Conservation (phyloP, 2,113 vertebrate species). For the Xyliphius kryptos region DNA sequence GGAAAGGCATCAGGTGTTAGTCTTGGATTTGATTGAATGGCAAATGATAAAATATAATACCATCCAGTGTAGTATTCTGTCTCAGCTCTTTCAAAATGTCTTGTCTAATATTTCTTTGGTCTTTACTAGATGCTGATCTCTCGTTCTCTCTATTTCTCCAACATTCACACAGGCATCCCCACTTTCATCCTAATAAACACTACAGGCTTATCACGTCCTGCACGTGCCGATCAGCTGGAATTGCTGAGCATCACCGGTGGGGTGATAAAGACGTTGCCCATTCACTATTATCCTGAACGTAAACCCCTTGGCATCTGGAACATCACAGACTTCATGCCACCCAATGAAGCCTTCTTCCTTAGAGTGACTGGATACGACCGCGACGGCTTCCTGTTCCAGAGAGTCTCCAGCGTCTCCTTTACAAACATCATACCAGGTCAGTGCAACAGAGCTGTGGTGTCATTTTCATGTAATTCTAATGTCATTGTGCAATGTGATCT, state of each 20-base stretch:
- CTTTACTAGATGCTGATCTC: too few relatives aligned
- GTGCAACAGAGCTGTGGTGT: too few relatives aligned
- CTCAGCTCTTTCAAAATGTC: too few relatives aligned
- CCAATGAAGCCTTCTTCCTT: slow-evolving; percentile 88
- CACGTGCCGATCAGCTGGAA: slow-evolving; percentile 79
- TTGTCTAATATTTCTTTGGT: too few relatives aligned
- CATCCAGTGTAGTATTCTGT: too few relatives aligned
- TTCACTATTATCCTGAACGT: slow-evolving; percentile 81
- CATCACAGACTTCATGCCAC: slow-evolving; percentile 89
- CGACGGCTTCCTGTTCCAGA: slow-evolving; percentile 82
- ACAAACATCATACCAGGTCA: slow-evolving; percentile 87
- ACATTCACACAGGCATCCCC: slow-evolving; percentile 73
- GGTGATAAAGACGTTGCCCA: slow-evolving; percentile 81
- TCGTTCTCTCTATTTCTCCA: not conserved
- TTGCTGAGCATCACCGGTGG: slow-evolving; percentile 78
- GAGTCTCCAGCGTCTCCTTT: slow-evolving; percentile 92
- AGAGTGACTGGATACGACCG: slow-evolving; percentile 84
- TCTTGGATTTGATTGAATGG: too few relatives aligned
- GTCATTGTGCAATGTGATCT: too few relatives aligned
- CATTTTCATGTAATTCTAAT: too few relatives aligned
- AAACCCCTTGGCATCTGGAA: slow-evolving; percentile 86
- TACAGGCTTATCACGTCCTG: slow-evolving; percentile 78
- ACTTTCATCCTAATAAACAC: slow-evolving; percentile 91
- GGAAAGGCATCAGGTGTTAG: too few relatives aligned
- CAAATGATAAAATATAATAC: too few relatives aligned